Evolutionary conservation across 2,797 vertebrate species (phyloP).

Genomic region (Merluccius polli): DNA sequence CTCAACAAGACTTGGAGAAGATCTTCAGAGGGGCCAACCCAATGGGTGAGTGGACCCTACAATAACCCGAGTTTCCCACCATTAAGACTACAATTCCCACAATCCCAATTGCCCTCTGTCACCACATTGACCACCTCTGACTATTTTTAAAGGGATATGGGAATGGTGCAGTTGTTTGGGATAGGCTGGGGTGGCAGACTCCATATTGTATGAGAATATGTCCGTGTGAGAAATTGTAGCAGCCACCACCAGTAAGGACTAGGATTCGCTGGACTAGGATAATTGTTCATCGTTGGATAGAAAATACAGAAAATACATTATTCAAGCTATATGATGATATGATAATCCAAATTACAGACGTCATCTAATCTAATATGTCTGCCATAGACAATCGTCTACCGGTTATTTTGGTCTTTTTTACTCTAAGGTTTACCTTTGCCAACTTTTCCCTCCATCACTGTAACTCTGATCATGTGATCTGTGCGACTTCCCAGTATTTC

Average conservation of each 20-base stretch:
- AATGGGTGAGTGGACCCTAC: slow-evolving; percentile 71
- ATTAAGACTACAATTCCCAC: too few species aligned
- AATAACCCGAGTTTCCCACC: not conserved
- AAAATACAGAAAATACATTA: not conserved
- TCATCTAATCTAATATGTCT: not conserved
- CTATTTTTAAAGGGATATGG: too few species aligned
- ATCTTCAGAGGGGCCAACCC: slow-evolving; percentile 93
- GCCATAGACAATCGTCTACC: not conserved
- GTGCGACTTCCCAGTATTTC: not conserved
- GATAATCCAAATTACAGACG: not conserved
- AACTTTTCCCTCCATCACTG: not conserved
- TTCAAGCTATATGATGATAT: not conserved
- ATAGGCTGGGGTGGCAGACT: not conserved
- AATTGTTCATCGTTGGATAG: not conserved
- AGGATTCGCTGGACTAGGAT: not conserved
- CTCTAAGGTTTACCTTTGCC: not conserved
- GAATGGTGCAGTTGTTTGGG: not conserved
- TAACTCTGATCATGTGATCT: not conserved
- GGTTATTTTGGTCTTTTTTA: not conserved
- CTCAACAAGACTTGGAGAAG: slow-evolving; percentile 92
- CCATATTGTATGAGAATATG: not conserved
- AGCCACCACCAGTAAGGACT: not conserved
- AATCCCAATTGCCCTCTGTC: too few species aligned
- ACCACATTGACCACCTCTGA: too few species aligned
- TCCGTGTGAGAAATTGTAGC: not conserved